Percentiles rank a stretch among this genome's conserved stretches.
phyloP scores from a whole-genome alignment of 2,797 vertebrate genomes.

The Taenioides sp. region DNA sequence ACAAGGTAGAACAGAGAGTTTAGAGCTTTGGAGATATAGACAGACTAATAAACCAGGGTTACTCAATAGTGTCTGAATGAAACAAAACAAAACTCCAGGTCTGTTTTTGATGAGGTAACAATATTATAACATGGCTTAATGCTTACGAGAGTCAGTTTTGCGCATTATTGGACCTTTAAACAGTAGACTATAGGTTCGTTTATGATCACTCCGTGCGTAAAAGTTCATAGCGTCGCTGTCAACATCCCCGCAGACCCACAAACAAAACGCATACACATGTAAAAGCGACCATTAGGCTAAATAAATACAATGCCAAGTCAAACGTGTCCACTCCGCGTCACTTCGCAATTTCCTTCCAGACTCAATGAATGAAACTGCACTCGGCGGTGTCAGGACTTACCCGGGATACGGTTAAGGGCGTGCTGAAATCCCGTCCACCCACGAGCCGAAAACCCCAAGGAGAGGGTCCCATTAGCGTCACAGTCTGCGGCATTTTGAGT shows the following conservation, averaged over 20 bases:
- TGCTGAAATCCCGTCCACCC: slow-evolving; percentile 93
- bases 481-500: slow-evolving; percentile 81
- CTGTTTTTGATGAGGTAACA: no score
- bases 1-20: no score
- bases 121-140: no score
- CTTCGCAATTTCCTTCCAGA: background rate
- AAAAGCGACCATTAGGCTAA: no score
- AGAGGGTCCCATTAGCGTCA: slow-evolving; percentile 89
- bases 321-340: background rate
- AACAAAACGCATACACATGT: background rate
- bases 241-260: background rate
- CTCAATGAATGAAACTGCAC: slow-evolving; percentile 31
- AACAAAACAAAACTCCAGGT: no score
- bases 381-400: slow-evolving; percentile 73
- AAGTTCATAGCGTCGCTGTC: background rate
- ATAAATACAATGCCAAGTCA: no score
- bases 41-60: no score
- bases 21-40: no score
- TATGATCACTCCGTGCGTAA: background rate
- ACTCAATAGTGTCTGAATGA: no score
- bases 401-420: slow-evolving; percentile 91
- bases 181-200: no score
- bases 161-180: no score
- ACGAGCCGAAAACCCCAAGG: slow-evolving; percentile 96
- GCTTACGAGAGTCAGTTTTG: no score